Conservation (phyloP, 2,113 vertebrate species). For the Eurystomus gularis region DNA sequence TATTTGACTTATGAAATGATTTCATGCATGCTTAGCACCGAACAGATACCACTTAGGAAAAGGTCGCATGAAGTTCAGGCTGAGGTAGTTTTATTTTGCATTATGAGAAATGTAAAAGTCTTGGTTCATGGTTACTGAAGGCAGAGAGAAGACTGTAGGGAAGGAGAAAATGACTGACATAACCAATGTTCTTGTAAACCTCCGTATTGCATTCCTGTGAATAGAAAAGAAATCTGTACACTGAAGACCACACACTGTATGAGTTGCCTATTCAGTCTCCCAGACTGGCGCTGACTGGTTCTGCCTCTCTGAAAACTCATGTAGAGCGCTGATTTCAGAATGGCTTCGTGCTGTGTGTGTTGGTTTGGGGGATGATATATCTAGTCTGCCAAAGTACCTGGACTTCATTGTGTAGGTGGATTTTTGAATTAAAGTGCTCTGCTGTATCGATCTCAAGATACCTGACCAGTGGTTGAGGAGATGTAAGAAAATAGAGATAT, state of each 20-base stretch:
- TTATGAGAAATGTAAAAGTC: slow-evolving; percentile 8
- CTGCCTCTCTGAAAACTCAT: not conserved
- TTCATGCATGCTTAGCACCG: slow-evolving; percentile 55
- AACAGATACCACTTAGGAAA: slow-evolving; percentile 38
- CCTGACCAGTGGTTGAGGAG: not conserved
- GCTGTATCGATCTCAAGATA: not conserved
- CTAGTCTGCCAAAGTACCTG: not conserved
- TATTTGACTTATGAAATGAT: slow-evolving; percentile 60
- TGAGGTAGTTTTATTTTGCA: slow-evolving; percentile 38
- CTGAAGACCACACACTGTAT: slow-evolving; percentile 13
- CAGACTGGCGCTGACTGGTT: not conserved
- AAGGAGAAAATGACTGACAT: slow-evolving; percentile 35
- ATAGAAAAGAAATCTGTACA: slow-evolving; percentile 32
- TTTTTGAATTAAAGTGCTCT: not conserved
- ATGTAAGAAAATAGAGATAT: not conserved
- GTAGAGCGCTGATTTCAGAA: not conserved
- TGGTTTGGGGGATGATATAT: not conserved
- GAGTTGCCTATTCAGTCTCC: not conserved
- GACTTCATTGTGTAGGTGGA: not conserved
- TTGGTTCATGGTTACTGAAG: slow-evolving; percentile 10
- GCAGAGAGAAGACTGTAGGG: slow-evolving; percentile 28
- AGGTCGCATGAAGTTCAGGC: slow-evolving; percentile 51
- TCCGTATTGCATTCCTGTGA: not conserved
- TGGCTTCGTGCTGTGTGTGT: not conserved
- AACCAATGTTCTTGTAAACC: slow-evolving; percentile 43